Evolutionary conservation across 2,888 invertebrate species (phyloP), one percentile per base, ranked within the genome.

Genomic region (Meteorus colon): DNA sequence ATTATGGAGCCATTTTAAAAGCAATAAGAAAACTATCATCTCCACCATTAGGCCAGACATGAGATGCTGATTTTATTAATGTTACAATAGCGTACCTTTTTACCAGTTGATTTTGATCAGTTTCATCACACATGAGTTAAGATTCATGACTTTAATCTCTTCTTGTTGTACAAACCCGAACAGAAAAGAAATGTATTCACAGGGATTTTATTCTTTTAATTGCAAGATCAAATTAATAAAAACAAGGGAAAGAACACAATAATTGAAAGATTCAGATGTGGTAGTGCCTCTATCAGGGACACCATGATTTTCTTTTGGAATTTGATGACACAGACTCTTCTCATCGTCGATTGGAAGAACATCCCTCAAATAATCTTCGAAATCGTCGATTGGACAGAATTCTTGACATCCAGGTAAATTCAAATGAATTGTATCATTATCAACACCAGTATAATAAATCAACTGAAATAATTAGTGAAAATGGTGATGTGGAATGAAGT

Each of bases 341-440:
- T 84, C 80, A 12, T 84, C 78, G 10, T 84, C 77, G 12, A 66
- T 77, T 0, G 84, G 84, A 12, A 86, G 75, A 14, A 84, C 60
- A 3, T 84, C 74, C 1, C 69, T 74, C 1, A 80, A 78, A 10
- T 86, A 29, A 10, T 81, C n/a, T 0, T 77, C 48, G 37, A 84
- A 87, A 10, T 80, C 79, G 0, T 80, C 77, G 16, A 87, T 67
- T 0, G 83, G 83, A 48, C 87, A 87, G 4, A 83, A 73, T 0
- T 69, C 4, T 0, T 79, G 76, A 45, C 87, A 87, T 0, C 78
- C 79, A 0, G 81, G 81, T 1, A 87, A 10, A 5, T 34, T 68
- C 8, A 86, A 60, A 8, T 80, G 81, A 1, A 66, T 76, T 2
- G 78, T 63, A 0, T 74, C 73, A 24, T 78, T 37, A 8, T 76